Conservation (phyloP, 2,113 vertebrate species). For the Lophura nycthemera region DNA sequence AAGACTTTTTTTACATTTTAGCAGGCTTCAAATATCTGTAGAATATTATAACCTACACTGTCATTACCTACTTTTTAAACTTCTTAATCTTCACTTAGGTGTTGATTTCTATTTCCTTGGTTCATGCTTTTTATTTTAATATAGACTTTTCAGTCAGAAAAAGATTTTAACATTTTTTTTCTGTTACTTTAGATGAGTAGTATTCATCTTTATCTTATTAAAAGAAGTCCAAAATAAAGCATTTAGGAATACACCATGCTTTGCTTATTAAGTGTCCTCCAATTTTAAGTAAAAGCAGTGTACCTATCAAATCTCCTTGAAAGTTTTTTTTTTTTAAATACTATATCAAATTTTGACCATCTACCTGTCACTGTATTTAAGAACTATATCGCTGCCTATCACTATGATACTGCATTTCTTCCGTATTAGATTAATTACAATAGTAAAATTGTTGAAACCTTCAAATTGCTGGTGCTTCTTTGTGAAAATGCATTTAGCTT, state of each 20-base stretch:
- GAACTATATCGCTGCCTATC: neutral
- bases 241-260: neutral
- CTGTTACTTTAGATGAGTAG: neutral
- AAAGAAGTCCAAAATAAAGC: neutral
- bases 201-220: neutral
- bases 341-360: neutral
- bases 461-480: neutral
- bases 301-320: neutral
- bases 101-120: neutral
- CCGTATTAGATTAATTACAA: neutral
- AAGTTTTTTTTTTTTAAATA: neutral
- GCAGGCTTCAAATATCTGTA: slow-evolving; percentile 2
- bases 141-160: neutral
- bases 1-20: neutral
- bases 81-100: neutral
- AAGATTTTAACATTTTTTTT: neutral
- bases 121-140: neutral
- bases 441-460: neutral
- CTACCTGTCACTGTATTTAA: neutral
- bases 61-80: neutral
- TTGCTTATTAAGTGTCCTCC: neutral
- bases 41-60: neutral
- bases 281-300: neutral
- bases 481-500: neutral
- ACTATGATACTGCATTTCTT: neutral